Conservation (phyloP, 2,888 invertebrate species). For the Coenonympha glycerion region DNA sequence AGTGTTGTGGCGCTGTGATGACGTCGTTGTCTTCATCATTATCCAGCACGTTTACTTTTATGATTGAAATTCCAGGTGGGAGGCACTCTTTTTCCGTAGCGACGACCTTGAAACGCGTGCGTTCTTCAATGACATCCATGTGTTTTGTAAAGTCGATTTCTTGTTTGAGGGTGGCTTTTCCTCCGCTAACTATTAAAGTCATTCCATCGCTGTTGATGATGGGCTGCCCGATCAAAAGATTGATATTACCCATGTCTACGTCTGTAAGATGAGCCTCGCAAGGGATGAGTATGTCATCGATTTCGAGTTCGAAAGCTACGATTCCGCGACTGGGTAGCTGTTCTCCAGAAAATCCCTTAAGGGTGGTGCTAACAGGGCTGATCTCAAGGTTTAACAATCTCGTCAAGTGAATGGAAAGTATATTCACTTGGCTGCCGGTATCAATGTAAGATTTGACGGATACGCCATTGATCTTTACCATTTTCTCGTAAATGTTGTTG, state of each 20-base stretch:
- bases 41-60: neutral
- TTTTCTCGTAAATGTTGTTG: slow-evolving; percentile 19
- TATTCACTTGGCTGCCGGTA: slow-evolving; percentile 15
- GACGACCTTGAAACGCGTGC: neutral
- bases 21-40: slow-evolving; percentile 7
- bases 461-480: slow-evolving; percentile 20
- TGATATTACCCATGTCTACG: neutral
- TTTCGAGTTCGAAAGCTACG: slow-evolving; percentile 3
- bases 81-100: neutral
- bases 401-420: neutral
- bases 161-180: neutral
- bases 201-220: neutral
- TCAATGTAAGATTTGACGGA: slow-evolving; percentile 30
- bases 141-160: neutral
- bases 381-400: neutral
- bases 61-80: neutral
- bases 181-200: neutral
- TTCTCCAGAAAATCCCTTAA: slow-evolving; percentile 5
- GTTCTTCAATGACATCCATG: neutral
- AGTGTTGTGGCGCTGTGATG: slow-evolving; percentile 5
- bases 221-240: slow-evolving; percentile 7
- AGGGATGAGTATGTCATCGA: neutral
- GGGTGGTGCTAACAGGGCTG: neutral
- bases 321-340: neutral
- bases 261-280: slow-evolving; percentile 2